Evolutionary conservation across 2,888 invertebrate genomes (phyloP).

Genomic region (Lasioglossum leucozonium): DNA sequence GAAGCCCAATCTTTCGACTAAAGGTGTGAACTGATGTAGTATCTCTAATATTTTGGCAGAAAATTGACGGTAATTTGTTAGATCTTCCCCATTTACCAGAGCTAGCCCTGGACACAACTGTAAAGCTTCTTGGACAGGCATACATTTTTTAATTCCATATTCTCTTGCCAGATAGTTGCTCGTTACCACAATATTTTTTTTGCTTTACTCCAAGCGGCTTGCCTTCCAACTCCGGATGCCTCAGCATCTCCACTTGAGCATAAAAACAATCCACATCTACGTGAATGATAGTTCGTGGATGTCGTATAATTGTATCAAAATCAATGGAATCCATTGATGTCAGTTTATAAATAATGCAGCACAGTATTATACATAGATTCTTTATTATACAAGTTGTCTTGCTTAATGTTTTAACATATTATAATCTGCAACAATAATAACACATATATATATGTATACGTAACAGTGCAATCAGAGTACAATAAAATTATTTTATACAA

Average conservation of each 20-base stretch:
- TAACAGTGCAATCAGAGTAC: neutral
- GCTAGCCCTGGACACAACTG: slow-evolving; percentile 90
- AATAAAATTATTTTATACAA: neutral
- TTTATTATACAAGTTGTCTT: slow-evolving; percentile 32
- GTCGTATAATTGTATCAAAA: slow-evolving; percentile 81
- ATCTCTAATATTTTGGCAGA: slow-evolving; percentile 91
- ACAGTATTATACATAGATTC: slow-evolving; percentile 40
- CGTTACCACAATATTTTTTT: slow-evolving; percentile 93
- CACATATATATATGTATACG: neutral
- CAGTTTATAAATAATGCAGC: slow-evolving; percentile 41
- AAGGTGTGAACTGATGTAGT: slow-evolving; percentile 89
- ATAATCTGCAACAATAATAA: slow-evolving; percentile 52
- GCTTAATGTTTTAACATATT: slow-evolving; percentile 44
- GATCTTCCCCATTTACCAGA: slow-evolving; percentile 93
- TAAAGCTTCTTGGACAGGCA: slow-evolving; percentile 91
- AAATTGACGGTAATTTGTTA: slow-evolving; percentile 91
- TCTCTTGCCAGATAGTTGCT: slow-evolving; percentile 93
- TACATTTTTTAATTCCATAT: slow-evolving; percentile 90
- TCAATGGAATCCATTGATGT: slow-evolving; percentile 80
- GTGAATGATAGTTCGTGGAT: slow-evolving; percentile 91
- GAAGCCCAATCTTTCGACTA: slow-evolving; percentile 92
- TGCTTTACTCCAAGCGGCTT: slow-evolving; percentile 93
- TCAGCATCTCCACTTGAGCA: slow-evolving; percentile 93
- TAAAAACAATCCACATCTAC: slow-evolving; percentile 94
- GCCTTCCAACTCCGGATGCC: slow-evolving; percentile 88